Evolutionary conservation across 2,888 invertebrate species (phyloP), one percentile per base, ranked within the genome.

Genomic region (Atherix ibis): DNA sequence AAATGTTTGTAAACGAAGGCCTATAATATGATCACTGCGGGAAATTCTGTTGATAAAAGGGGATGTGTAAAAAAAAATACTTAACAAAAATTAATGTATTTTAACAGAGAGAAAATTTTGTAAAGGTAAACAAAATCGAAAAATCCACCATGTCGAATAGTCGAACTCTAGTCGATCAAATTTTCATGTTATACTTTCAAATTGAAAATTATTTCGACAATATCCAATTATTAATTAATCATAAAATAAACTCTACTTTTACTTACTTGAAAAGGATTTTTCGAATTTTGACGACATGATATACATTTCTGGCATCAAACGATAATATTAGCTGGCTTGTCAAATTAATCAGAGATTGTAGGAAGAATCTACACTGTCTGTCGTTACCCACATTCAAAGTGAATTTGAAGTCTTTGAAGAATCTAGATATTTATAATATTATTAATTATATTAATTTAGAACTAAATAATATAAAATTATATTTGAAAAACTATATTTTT

Each of bases 341-440:
- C 46, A 60, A 43, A 45, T 53, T 51, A 38, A 49, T 46, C 37
- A 60, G 47, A 34, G 47, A 48, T 36, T 53, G 52, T 37, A 57
- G 50, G 45, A 56, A 60, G 46, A 60, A 60, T 37, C 50, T 47
- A 44, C 53, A 48, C 40, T 60, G 56, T 27, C 52, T 51, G 45
- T 59, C 59, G 48, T 52, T 50, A 37, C 52, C 52, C 42, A 56
- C 44, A 42, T 56, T 46, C 32, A 60, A 45, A 39, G 49, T 49
- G 44, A 59, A 56, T 46, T 57, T 54, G 40, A 56, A 57, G 44
- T 56, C 53, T 42, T 45, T 50, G 44, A 60, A 60, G 46, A 58
- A 60, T 44, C 59, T 60, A 46, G 33, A 51, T 48, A 41, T 32
- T 18, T 32, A 41, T 18, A 34, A 34, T 35, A 36, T 35, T 31